Evolutionary conservation across 2,113 vertebrate species (phyloP).

Genomic region (Sapayoa aenigma): DNA sequence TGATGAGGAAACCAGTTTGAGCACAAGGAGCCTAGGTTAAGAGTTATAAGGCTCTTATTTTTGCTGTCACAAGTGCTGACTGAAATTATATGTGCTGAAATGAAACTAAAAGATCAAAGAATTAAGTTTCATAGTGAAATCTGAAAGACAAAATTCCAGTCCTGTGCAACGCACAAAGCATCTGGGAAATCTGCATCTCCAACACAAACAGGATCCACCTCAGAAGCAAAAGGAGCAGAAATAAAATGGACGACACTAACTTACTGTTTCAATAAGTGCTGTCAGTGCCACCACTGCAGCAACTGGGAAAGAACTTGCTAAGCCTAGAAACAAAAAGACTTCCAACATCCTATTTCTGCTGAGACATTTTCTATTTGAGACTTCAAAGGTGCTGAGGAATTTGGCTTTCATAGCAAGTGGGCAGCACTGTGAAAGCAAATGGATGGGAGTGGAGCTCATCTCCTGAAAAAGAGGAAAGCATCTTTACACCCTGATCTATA

Average conservation of each 20-base stretch:
- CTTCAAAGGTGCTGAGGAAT: background rate
- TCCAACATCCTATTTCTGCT: background rate
- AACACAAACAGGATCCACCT: background rate
- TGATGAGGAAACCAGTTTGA: conserved; percentile 31
- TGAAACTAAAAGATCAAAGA: conserved; percentile 23
- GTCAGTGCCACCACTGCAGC: background rate
- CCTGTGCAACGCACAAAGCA: background rate
- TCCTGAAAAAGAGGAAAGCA: background rate
- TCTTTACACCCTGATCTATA: background rate
- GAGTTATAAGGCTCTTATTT: conserved; percentile 8
- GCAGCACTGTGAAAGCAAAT: background rate
- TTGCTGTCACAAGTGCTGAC: background rate
- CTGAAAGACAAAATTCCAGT: background rate
- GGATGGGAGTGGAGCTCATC: background rate
- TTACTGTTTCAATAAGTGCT: background rate
- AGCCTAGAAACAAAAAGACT: background rate
- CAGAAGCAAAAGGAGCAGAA: background rate
- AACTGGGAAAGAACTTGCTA: background rate
- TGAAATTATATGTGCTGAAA: background rate
- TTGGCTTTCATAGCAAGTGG: background rate
- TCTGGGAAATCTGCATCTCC: background rate
- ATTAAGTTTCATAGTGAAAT: background rate
- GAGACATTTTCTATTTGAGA: background rate
- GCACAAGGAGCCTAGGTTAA: background rate
- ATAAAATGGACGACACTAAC: background rate